Evolutionary conservation across 1,140 invertebrate genomes (phyloP).

Genomic region (Acyrthosiphon pisum): DNA sequence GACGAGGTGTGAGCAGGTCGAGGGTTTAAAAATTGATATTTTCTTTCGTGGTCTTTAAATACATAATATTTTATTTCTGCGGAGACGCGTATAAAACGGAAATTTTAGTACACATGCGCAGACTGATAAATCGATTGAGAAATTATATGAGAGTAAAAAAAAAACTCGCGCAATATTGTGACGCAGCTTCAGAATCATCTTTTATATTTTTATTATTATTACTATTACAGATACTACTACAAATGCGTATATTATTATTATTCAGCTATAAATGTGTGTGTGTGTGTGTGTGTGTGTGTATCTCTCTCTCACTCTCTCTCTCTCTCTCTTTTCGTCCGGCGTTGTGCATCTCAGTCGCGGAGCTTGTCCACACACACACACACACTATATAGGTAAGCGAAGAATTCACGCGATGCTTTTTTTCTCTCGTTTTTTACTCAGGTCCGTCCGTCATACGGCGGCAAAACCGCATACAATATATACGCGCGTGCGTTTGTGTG

Average conservation of each 20-base stretch:
- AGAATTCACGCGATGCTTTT: constrained; percentile 34
- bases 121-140: background rate
- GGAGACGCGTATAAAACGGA: background rate
- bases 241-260: background rate
- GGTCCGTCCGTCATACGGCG: constrained; percentile 19
- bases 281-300: background rate
- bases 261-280: background rate
- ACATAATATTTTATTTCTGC: background rate
- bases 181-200: background rate
- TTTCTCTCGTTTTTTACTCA: constrained; percentile 14
- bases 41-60: background rate
- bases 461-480: background rate
- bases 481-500: background rate
- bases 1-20: background rate
- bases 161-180: background rate
- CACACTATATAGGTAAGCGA: background rate
- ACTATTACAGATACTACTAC: background rate
- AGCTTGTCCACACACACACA: background rate
- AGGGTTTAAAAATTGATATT: background rate
- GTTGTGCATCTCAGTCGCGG: background rate
- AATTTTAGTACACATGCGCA: background rate
- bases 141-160: background rate
- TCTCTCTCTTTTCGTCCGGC: background rate
- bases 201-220: constrained; percentile 16
- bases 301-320: background rate